Base-by-base conservation (phyloP, 2,888 invertebrate species). In the Hypomecis atomaria region DNA sequence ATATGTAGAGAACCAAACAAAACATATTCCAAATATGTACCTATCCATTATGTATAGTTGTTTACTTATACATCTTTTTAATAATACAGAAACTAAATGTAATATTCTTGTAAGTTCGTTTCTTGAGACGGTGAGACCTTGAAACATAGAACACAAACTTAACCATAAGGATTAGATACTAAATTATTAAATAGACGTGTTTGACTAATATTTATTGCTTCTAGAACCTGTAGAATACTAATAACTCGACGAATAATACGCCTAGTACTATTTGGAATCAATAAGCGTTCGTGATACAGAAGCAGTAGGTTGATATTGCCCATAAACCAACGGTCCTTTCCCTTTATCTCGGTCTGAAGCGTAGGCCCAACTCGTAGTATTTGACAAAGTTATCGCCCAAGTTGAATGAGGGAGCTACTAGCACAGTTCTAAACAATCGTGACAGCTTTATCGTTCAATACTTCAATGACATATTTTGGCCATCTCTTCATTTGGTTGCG, bases 261-360 rank as follows among this genome's bases (percentile, higher is more conserved):
- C 7, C 11, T 34, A 34, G 5, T 6, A 6, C 47, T 5, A 40
- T 47, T 47, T 50, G 23, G 42, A 60, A 60, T 60, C 62, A 56
- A 62, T 50, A 56, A 56, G 36, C 53, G 34, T 54, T 40, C 50
- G 43, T 48, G 42, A 55, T 56, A 58, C 55, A 49, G 58, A 64
- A 65, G 43, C 65, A 56, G 59, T 59, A 55, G 65, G 59, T 64
- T 59, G 55, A 62, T 72, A 69, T 70, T 70, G 61, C 61, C 65
- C 69, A 67, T 70, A 66, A 64, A 69, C 68, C 70, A 69, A 57
- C 49, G 47, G 60, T 69, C 71, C 71, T 69, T 61, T 76, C 69
- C 67, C 73, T 75, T 73, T 74, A 71, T 73, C 63, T 74, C 67
- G 64, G 37, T 65, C 63, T 43, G 56, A 55, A 65, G 63, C 69